Conservation (phyloP, 1,140 invertebrate genomes). For the Drosophila sturtevanti region DNA sequence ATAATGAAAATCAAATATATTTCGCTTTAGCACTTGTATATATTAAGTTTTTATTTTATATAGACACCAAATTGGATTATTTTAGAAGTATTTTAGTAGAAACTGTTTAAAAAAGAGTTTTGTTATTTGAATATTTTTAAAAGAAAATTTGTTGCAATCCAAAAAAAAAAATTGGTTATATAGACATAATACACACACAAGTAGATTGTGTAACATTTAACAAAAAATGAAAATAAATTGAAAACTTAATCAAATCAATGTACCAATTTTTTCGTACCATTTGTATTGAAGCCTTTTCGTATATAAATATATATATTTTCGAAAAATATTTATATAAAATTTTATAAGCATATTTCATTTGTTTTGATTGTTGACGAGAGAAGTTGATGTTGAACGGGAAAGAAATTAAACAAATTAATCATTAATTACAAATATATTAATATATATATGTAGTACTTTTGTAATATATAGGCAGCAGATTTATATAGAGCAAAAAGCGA, state of each 20-base stretch:
- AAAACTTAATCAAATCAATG: conserved; percentile 55
- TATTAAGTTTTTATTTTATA: conserved; percentile 16
- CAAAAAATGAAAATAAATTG: conserved; percentile 43
- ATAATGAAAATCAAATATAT: conserved; percentile 29
- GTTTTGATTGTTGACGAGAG: conserved; percentile 49
- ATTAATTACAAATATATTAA: conserved; percentile 75
- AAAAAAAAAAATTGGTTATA: background rate
- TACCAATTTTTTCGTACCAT: conserved; percentile 81
- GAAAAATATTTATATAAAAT: conserved; percentile 24
- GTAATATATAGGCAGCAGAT: conserved; percentile 49
- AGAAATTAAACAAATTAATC: conserved; percentile 70
- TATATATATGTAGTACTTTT: conserved; percentile 52
- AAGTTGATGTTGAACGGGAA: conserved; percentile 75
- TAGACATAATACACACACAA: conserved; percentile 45
- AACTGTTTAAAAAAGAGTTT: conserved; percentile 1
- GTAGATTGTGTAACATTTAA: conserved; percentile 63
- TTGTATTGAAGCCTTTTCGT: conserved; percentile 78
- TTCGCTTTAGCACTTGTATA: background rate
- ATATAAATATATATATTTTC: conserved; percentile 29
- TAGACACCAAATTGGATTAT: conserved; percentile 3
- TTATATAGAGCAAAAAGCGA: conserved; percentile 37
- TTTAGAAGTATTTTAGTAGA: conserved; percentile 2
- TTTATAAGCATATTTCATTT: conserved; percentile 60
- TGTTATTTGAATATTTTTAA: background rate
- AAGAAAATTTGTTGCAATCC: conserved; percentile 3